phyloP scores from a whole-genome alignment of 2,113 vertebrate species.

The Gymnarchus niloticus region DNA sequence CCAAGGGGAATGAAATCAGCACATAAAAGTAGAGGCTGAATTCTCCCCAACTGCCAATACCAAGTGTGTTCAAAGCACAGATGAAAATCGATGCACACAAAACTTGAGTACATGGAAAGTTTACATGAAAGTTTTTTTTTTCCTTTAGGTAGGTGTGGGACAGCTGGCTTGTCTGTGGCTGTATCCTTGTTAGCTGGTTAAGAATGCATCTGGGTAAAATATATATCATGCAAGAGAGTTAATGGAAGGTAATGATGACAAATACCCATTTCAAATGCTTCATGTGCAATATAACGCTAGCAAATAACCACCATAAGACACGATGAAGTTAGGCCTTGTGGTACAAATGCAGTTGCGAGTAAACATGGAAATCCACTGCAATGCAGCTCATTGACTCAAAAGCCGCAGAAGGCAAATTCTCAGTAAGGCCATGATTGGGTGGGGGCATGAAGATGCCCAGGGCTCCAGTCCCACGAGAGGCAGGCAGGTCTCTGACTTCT shows the following conservation, averaged over 20 bases:
- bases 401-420: neutral
- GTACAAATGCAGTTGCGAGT: neutral
- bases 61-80: constrained; percentile 85
- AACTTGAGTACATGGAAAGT: constrained; percentile 58
- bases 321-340: neutral
- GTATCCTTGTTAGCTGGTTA: neutral
- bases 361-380: neutral
- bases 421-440: neutral
- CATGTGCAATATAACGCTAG: neutral
- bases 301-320: neutral
- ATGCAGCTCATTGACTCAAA: neutral
- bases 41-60: constrained; percentile 58
- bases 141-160: neutral
- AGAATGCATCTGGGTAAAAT: neutral
- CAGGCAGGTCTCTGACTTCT: constrained; percentile 54
- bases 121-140: constrained; percentile 61
- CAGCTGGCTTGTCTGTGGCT: neutral
- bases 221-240: too few relatives aligned
- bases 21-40: constrained; percentile 82
- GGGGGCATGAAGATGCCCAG: neutral
- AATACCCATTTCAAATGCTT: neutral
- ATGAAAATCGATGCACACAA: constrained; percentile 69
- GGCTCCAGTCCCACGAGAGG: constrained; percentile 41
- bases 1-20: constrained; percentile 74
- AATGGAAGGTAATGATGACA: neutral